Evolutionary conservation across 2,113 vertebrate species (phyloP).

Genomic region (Crotalus helleri): DNA sequence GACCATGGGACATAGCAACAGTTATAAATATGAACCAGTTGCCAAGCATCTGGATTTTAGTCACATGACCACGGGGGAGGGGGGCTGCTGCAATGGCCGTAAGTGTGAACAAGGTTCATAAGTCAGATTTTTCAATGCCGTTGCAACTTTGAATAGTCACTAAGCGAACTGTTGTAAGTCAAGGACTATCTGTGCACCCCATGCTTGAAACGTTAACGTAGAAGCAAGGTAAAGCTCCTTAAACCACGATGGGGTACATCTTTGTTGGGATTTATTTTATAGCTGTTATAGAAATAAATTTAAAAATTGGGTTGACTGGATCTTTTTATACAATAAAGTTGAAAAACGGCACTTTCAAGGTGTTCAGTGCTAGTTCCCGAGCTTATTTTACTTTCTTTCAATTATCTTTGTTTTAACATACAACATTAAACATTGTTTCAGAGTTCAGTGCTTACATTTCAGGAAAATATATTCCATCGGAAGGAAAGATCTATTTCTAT

Average conservation of each 20-base stretch:
- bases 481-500: conserved; percentile 50
- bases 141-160: neutral
- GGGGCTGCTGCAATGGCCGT: neutral
- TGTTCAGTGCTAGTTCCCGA: conserved; percentile 28
- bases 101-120: neutral
- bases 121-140: neutral
- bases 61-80: neutral
- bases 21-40: neutral
- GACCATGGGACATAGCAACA: neutral
- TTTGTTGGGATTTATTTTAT: conserved; percentile 10
- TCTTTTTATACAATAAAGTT: conserved; percentile 16
- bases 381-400: conserved; percentile 28
- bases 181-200: neutral
- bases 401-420: neutral
- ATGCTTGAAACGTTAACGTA: neutral
- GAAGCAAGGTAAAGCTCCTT: neutral
- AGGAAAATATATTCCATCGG: conserved; percentile 46
- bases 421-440: neutral
- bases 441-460: conserved; percentile 41
- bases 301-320: neutral
- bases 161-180: neutral
- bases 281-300: neutral
- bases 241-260: neutral
- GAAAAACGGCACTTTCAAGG: conserved; percentile 18
- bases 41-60: too few species aligned